Evolutionary conservation across 2,797 vertebrate species (phyloP).

Genomic region (Buceros bicornis): DNA sequence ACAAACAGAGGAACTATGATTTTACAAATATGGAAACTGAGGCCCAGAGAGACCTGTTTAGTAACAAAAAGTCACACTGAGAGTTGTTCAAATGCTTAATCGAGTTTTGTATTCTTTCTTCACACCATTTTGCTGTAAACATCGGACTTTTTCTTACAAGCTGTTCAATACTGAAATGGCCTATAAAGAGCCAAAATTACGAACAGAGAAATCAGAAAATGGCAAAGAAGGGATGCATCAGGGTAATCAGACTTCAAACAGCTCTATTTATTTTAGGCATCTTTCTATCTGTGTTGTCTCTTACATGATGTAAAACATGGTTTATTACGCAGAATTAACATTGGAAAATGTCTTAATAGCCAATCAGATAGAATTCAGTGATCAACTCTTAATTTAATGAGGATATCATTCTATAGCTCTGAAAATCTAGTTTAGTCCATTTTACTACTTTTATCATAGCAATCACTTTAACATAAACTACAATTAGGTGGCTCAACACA

Average conservation of each 20-base stretch:
- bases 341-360: slow-evolving; percentile 37
- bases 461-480: slow-evolving; percentile 80
- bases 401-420: slow-evolving; percentile 23
- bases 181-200: slow-evolving; percentile 22
- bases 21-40: not conserved
- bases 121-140: not conserved
- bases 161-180: not conserved
- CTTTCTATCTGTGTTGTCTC: not conserved
- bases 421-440: slow-evolving; percentile 58
- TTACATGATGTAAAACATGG: not conserved
- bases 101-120: not conserved
- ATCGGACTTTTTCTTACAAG: not conserved
- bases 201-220: slow-evolving; percentile 41
- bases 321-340: slow-evolving; percentile 44
- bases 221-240: not conserved
- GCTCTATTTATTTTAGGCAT: not conserved
- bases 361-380: slow-evolving; percentile 51
- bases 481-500: slow-evolving; percentile 77
- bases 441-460: slow-evolving; percentile 52
- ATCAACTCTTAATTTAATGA: slow-evolving; percentile 50
- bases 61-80: accelerated
- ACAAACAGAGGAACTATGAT: not conserved
- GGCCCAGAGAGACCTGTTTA: not conserved
- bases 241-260: slow-evolving; percentile 34
- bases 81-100: not conserved